Evolutionary conservation across 2,888 invertebrate genomes (phyloP).

Genomic region (Lycophotia porphyrea): DNA sequence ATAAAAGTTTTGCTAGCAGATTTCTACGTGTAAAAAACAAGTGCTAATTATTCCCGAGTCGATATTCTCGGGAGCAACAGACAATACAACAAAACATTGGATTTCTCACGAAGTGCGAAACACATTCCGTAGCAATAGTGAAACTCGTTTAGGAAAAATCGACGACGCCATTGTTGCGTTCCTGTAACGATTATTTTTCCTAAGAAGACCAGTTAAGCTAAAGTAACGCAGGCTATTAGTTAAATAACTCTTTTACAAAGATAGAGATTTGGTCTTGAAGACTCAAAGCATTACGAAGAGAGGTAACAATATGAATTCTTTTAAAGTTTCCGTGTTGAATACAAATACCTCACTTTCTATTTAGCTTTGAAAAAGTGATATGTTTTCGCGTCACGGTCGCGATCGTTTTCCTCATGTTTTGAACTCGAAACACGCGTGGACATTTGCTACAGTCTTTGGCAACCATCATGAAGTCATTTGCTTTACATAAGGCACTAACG

Average conservation of each 20-base stretch:
- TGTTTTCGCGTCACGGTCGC: constrained; percentile 74
- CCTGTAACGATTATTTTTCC: constrained; percentile 57
- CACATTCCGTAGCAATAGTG: constrained; percentile 70
- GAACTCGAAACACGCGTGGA: constrained; percentile 69
- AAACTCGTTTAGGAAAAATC: constrained; percentile 75
- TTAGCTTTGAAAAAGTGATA: constrained; percentile 67
- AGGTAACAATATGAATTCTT: constrained; percentile 53
- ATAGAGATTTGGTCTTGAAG: constrained; percentile 45
- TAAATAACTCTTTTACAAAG: constrained; percentile 56
- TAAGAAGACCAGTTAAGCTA: constrained; percentile 12
- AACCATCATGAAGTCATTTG: constrained; percentile 55
- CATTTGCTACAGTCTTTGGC: constrained; percentile 69
- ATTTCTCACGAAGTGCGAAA: constrained; percentile 75
- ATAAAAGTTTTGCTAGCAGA: constrained; percentile 44
- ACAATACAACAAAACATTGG: constrained; percentile 66
- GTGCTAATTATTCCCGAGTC: constrained; percentile 52
- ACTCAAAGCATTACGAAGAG: constrained; percentile 62
- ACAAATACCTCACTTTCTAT: constrained; percentile 68
- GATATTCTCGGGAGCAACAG: constrained; percentile 56
- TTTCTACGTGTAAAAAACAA: constrained; percentile 58
- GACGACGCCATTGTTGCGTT: constrained; percentile 70
- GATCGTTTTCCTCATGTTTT: constrained; percentile 68
- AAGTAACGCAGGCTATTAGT: constrained; percentile 47
- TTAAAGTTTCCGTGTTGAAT: constrained; percentile 60
- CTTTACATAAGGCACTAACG: constrained; percentile 72